These are phyloP conservation scores for Malurus splendens DNA, from an alignment of 2,797 vertebrate genomes.

Conservation along the genomic window DNA sequence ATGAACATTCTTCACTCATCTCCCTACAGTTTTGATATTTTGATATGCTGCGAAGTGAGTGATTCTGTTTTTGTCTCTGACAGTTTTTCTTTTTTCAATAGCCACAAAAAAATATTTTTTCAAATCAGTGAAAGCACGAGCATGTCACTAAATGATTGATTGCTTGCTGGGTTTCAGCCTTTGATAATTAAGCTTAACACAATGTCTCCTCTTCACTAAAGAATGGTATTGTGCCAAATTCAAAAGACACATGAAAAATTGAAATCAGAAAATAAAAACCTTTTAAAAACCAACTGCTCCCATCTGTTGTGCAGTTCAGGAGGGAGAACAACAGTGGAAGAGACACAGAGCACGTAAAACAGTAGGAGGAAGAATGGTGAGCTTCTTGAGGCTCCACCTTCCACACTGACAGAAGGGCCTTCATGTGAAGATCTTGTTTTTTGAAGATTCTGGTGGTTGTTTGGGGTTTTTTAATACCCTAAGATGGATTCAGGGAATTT, in stretches of 20 bases:
- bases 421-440: background rate
- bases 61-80: constrained; percentile 20
- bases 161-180: constrained; percentile 68
- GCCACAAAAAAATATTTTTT: constrained; percentile 59
- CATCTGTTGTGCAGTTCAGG: constrained; percentile 24
- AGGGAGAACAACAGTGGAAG: background rate
- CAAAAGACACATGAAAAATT: constrained; percentile 61
- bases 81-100: constrained; percentile 45
- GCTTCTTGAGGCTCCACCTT: background rate
- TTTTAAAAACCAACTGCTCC: constrained; percentile 43
- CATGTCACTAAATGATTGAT: constrained; percentile 71
- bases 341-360: background rate
- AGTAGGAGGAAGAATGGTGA: background rate
- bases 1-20: constrained; percentile 49
- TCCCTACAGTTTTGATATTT: constrained; percentile 43
- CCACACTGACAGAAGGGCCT: background rate
- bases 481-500: background rate
- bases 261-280: constrained; percentile 65
- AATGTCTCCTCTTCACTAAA: constrained; percentile 52
- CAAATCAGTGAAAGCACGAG: constrained; percentile 60
- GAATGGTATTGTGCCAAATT: constrained; percentile 57
- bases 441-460: background rate
- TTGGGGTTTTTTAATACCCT: too few relatives aligned
- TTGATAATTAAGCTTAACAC: constrained; percentile 73
- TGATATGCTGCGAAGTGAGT: constrained; percentile 28